These are phyloP conservation scores for Smittia aterrima DNA, from an alignment of 2,888 invertebrate genomes.

Conservation along the genomic window DNA sequence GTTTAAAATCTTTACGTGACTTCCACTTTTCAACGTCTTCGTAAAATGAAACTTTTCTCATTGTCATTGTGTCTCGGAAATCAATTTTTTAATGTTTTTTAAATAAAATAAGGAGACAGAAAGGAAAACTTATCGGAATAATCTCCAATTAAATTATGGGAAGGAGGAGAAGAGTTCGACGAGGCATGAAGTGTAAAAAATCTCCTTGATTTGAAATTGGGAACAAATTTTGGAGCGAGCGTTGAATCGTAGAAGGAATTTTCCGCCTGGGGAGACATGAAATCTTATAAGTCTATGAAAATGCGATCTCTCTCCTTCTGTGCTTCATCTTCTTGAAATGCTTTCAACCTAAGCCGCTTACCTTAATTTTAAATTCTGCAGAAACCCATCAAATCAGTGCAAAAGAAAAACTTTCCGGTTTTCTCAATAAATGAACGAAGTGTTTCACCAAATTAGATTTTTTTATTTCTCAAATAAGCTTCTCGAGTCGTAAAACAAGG, in stretches of 20 bases:
- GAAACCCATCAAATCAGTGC: background rate
- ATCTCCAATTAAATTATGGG: constrained; percentile 20
- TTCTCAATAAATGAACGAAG: background rate
- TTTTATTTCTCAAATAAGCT: background rate
- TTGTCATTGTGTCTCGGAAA: background rate
- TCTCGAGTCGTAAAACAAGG: background rate
- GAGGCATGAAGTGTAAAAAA: constrained; percentile 37
- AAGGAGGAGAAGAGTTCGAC: background rate
- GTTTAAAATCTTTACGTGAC: constrained; percentile 1
- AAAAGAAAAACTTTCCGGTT: background rate
- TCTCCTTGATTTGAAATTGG: constrained; percentile 29
- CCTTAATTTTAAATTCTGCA: constrained; percentile 4
- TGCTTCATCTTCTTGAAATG: background rate
- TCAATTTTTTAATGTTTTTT: background rate
- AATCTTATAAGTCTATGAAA: constrained; percentile 9
- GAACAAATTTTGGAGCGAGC: background rate
- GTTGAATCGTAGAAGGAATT: constrained; percentile 12
- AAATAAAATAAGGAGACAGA: background rate
- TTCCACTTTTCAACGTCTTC: background rate
- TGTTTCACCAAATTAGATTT: constrained; percentile 9
- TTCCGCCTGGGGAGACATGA: constrained; percentile 11
- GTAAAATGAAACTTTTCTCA: background rate
- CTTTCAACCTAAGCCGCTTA: background rate
- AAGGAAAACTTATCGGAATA: constrained; percentile 10
- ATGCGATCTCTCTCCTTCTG: constrained; percentile 11